A percentile compares a stretch with the other conserved stretches of the same genome.
These are phyloP conservation scores for Liolophura sinensis DNA, from an alignment of 1,140 invertebrate genomes.

Conservation along the genomic window DNA sequence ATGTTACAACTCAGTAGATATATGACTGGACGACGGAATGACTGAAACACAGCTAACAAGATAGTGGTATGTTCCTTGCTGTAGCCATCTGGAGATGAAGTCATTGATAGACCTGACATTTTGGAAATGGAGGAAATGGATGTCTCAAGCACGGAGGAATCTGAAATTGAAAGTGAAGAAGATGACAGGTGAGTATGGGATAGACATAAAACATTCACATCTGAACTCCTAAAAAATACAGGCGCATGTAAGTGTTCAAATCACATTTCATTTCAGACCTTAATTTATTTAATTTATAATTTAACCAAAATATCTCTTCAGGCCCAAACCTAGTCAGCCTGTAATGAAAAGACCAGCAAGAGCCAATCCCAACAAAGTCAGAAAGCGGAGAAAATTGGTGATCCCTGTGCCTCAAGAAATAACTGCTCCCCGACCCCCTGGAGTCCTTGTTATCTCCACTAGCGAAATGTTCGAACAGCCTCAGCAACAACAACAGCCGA, in stretches of 20 bases:
- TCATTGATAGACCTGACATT: conserved; percentile 1
- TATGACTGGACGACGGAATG: too few species aligned
- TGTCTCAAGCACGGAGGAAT: conserved; percentile 65
- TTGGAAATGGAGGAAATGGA: conserved; percentile 30
- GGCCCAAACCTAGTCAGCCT: conserved; percentile 53
- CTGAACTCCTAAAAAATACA: too few species aligned
- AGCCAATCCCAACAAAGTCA: conserved; percentile 68
- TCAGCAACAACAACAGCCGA: conserved; percentile 9
- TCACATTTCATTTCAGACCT: too few species aligned
- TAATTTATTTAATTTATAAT: too few species aligned
- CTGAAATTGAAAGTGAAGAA: conserved; percentile 78
- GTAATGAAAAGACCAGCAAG: conserved; percentile 63
- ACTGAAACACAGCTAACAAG: too few species aligned
- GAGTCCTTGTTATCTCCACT: conserved; percentile 43
- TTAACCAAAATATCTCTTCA: conserved; percentile 9
- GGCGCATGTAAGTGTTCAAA: too few species aligned
- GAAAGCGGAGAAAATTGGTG: conserved; percentile 60
- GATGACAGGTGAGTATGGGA: conserved; percentile 44
- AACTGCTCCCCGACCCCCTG: conserved; percentile 11
- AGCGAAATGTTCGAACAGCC: conserved; percentile 43
- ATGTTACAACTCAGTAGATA: too few species aligned
- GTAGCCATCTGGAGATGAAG: not conserved
- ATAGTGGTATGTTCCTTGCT: not conserved
- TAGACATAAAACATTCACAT: too few species aligned
- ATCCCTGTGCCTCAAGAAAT: conserved; percentile 30